Conservation (phyloP, 2,113 vertebrate species). For the Scophthalmus maximus region DNA sequence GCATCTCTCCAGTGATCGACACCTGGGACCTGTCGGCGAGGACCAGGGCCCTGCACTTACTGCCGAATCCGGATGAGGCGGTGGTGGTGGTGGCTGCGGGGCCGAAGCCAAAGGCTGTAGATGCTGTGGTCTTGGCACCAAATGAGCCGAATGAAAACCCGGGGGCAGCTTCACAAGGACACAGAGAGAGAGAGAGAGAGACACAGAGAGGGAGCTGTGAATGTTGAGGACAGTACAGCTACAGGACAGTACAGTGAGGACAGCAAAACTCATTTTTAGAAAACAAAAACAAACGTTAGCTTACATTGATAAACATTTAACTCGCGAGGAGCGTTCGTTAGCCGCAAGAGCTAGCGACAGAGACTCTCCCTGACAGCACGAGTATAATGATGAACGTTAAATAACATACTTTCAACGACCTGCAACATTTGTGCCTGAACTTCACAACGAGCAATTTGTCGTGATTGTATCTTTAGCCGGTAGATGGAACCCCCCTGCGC, state of each 20-base stretch:
- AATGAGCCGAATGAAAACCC: slow-evolving; percentile 86
- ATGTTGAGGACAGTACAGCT: neutral
- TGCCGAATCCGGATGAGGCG: slow-evolving; percentile 84
- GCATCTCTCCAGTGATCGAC: neutral
- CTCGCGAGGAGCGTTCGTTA: no score
- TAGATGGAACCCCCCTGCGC: neutral
- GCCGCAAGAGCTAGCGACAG: no score
- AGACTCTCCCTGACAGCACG: no score
- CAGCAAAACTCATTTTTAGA: neutral
- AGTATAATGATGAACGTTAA: neutral
- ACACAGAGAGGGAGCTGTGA: slow-evolving; percentile 34
- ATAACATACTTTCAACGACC: neutral
- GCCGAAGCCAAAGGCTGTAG: slow-evolving; percentile 83
- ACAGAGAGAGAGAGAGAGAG: no score
- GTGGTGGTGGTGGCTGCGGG: slow-evolving; percentile 75
- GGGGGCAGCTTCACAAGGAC: slow-evolving; percentile 75
- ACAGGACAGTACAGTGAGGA: neutral
- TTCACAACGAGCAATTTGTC: neutral
- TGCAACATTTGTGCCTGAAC: neutral
- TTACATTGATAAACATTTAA: neutral
- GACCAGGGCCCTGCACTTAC: slow-evolving; percentile 71
- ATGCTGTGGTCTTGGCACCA: slow-evolving; percentile 83
- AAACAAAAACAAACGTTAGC: neutral
- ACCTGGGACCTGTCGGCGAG: neutral
- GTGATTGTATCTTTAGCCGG: neutral